A percentile compares a stretch with the other conserved stretches of the same genome.
Evolutionary conservation across 2,113 vertebrate genomes (phyloP).

Genomic region (Oreochromis spilurus): DNA sequence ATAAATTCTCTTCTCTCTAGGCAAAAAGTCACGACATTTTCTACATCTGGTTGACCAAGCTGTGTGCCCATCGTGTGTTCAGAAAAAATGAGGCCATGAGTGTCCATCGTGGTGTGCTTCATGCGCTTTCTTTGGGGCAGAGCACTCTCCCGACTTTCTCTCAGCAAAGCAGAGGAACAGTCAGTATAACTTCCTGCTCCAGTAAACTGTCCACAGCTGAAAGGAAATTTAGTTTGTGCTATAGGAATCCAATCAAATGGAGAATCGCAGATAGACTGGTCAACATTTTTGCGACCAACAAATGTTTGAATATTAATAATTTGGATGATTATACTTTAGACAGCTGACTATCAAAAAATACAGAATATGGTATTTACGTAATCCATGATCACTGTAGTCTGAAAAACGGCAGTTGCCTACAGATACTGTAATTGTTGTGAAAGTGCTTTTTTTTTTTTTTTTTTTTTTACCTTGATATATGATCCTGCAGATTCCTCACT

Average conservation of each 20-base stretch:
- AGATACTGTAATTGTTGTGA: background rate
- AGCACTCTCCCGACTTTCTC: constrained; percentile 36
- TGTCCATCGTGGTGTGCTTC: constrained; percentile 68
- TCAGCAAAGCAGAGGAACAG: constrained; percentile 49
- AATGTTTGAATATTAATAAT: background rate
- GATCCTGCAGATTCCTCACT: constrained; percentile 25
- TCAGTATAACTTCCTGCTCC: constrained; percentile 29
- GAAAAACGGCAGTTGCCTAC: background rate
- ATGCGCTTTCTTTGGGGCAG: constrained; percentile 55
- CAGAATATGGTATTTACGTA: background rate
- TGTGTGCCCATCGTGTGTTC: constrained; percentile 81
- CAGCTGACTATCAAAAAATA: background rate
- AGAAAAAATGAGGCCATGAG: constrained; percentile 71
- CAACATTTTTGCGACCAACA: background rate
- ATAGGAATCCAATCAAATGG: background rate
- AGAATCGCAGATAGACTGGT: background rate
- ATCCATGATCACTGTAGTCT: background rate
- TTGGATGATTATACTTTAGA: background rate
- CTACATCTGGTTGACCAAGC: constrained; percentile 86
- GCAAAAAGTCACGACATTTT: constrained; percentile 85
- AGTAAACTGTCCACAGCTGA: background rate
- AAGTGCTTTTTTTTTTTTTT: background rate
- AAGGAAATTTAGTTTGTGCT: background rate
- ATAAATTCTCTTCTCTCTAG: constrained; percentile 45
- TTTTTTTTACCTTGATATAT: background rate